Evolutionary conservation across 2,888 invertebrate genomes (phyloP), one percentile per base, ranked within the genome.

Genomic region (Hybos culiciformis): DNA sequence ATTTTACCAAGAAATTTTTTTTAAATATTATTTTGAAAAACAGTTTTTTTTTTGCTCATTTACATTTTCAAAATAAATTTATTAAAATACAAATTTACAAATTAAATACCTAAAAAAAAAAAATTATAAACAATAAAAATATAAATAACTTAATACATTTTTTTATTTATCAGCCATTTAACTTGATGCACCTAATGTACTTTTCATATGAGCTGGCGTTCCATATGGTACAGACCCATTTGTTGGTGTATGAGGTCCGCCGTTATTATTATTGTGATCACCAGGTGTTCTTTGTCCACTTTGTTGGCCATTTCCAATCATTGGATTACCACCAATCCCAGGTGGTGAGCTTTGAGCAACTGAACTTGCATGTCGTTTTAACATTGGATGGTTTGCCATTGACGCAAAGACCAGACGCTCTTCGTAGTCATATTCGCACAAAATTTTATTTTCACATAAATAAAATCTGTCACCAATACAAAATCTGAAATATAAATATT

Each of bases 391-490:
- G 70, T 86, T 84, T 37, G 88, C 85, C 86, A 93, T 88, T 62
- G 88, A 91, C 49, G 93, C 92, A 63, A 93, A 93, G 51, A 93
- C 88, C 67, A 92, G 73, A 53, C 93, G 73, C 69, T 96, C 94
- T 62, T 94, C 93, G 63, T 94, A 96, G 67, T 96, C 96, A 63
- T 93, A 93, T 69, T 94, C 94, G 70, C 96, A 96, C 42, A 96
- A 77, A 54, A 96, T 94, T 73, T 93, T 92, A 70, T 94, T 94
- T 69, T 94, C 94, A 70, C 91, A 92, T 55, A 96, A 70, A 70
- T 94, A 96, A 70, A 93, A 96, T 51, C 91, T 79, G 67, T 96
- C 96, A 24, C 96, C 96, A 34, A 96, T 93, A 69, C 96, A 96
- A 71, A 94, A 96, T 73, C 96, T 96, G 76, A 11, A 70, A 44